Percentiles rank a stretch among this genome's conserved stretches.
These are phyloP conservation scores for Agriotes lineatus DNA, from an alignment of 2,888 invertebrate genomes.

Conservation along the genomic window DNA sequence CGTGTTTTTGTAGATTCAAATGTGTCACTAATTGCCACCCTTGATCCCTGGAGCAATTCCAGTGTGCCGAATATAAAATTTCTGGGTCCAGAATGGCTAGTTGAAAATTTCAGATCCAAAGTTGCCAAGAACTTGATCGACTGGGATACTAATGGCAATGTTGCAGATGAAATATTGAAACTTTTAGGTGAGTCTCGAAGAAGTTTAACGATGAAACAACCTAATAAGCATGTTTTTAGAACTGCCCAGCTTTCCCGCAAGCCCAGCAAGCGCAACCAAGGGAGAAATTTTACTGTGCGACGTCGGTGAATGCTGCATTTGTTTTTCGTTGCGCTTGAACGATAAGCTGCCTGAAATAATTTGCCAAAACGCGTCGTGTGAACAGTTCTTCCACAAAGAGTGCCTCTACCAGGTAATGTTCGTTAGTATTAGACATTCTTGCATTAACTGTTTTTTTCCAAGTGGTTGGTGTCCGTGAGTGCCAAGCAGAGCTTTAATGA, in stretches of 20 bases:
- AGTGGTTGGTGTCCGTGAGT: conserved; percentile 61
- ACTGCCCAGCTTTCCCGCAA: conserved; percentile 57
- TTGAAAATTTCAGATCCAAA: conserved; percentile 54
- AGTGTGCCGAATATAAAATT: conserved; percentile 63
- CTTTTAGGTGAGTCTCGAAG: conserved; percentile 58
- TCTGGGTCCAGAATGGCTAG: conserved; percentile 62
- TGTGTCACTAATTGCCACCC: conserved; percentile 61
- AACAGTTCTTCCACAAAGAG: conserved; percentile 60
- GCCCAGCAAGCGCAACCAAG: conserved; percentile 40
- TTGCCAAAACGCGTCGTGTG: conserved; percentile 63
- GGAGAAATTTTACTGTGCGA: conserved; percentile 47
- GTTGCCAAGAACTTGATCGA: conserved; percentile 60
- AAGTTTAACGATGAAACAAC: no score
- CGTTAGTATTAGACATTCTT: neutral
- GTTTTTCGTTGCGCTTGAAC: conserved; percentile 61
- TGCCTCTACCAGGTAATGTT: conserved; percentile 64
- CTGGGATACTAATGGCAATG: conserved; percentile 59
- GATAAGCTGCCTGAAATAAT: conserved; percentile 63
- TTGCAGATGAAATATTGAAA: conserved; percentile 60
- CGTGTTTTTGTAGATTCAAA: conserved; percentile 61
- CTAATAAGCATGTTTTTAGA: no score
- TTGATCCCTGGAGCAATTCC: conserved; percentile 59
- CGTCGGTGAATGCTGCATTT: conserved; percentile 64
- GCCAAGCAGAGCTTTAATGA: conserved; percentile 56
- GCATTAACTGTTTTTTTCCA: conserved; percentile 44